These are phyloP conservation scores for Thomomys bottae DNA, from an alignment of 2,113 vertebrate genomes.

Conservation along the genomic window DNA sequence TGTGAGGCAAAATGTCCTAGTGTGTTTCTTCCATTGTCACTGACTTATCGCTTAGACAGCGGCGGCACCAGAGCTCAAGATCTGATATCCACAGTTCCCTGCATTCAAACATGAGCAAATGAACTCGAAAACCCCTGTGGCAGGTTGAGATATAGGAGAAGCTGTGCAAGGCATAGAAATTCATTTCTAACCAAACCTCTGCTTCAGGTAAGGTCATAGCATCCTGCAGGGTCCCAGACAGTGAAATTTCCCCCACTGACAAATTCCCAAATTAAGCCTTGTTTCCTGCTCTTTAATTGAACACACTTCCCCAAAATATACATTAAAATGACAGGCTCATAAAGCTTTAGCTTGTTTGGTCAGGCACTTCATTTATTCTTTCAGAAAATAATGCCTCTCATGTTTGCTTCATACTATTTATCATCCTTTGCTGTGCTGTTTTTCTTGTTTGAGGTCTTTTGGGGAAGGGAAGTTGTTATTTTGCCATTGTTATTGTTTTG, in stretches of 20 bases:
- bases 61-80: neutral
- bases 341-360: neutral
- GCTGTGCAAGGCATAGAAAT: conserved; percentile 29
- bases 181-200: conserved; percentile 12
- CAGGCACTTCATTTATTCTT: neutral
- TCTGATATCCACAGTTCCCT: conserved; percentile 18
- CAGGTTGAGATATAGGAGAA: conserved; percentile 7
- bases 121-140: neutral
- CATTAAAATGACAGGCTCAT: neutral
- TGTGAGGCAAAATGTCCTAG: neutral
- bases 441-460: neutral
- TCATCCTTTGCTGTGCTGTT: neutral
- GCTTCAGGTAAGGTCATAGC: neutral
- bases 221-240: neutral
- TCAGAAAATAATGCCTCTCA: neutral
- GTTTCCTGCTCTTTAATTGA: neutral
- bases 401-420: neutral
- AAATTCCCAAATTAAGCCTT: neutral
- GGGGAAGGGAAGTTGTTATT: no score
- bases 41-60: conserved; percentile 18
- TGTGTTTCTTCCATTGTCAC: conserved; percentile 26
- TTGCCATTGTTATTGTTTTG: no score
- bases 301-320: neutral
- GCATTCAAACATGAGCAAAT: conserved; percentile 38
- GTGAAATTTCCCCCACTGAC: neutral